Conservation (phyloP, 2,888 invertebrate genomes). For the Euclidia mi region DNA sequence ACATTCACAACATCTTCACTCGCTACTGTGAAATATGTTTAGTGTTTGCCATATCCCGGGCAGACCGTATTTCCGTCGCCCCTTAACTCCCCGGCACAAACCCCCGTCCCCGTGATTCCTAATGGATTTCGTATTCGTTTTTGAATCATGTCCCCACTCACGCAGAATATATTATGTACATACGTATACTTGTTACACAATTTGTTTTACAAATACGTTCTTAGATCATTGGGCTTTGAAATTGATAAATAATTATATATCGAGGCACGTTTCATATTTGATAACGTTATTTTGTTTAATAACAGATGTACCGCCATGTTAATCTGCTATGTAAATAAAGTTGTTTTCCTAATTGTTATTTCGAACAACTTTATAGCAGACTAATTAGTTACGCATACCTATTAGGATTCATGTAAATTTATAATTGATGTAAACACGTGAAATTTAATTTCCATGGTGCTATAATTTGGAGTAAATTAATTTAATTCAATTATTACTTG, state of each 20-base stretch:
- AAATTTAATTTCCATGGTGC: too few relatives aligned
- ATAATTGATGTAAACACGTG: too few relatives aligned
- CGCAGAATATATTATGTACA: conserved; percentile 71
- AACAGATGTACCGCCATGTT: conserved; percentile 8
- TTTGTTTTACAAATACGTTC: conserved; percentile 66
- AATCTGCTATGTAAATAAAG: conserved; percentile 2
- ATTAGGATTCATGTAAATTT: too few relatives aligned
- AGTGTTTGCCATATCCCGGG: conserved; percentile 61
- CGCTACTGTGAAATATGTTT: conserved; percentile 62
- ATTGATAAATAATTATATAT: conserved; percentile 50
- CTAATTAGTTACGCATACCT: not conserved
- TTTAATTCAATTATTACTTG: too few relatives aligned
- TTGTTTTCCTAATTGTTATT: too few relatives aligned
- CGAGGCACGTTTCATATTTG: conserved; percentile 30
- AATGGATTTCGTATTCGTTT: conserved; percentile 70
- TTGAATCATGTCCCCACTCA: conserved; percentile 73
- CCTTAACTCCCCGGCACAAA: conserved; percentile 27
- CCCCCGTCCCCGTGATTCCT: conserved; percentile 67
- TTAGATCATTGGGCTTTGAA: conserved; percentile 40
- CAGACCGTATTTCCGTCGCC: conserved; percentile 71
- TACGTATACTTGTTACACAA: conserved; percentile 62
- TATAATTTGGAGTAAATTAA: too few relatives aligned
- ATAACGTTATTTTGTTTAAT: conserved; percentile 27
- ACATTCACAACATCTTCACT: conserved; percentile 38
- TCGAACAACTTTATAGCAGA: not conserved